Base-by-base conservation (phyloP, 2,113 vertebrate genomes). In the Felis chaus region DNA sequence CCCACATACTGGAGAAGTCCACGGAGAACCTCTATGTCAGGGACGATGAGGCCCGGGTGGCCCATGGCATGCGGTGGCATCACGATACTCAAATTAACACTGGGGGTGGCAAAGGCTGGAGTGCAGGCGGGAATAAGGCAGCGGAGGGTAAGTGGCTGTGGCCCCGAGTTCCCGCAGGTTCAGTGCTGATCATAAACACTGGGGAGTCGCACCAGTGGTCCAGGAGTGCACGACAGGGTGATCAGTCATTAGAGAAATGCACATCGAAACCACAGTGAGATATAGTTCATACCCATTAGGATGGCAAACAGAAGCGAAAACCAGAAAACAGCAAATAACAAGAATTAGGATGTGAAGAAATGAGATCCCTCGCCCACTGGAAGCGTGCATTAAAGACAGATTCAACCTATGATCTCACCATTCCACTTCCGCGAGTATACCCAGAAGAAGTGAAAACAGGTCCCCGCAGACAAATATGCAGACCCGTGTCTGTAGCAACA, bases 111-210 rank as follows among this genome's bases (percentile, higher is more conserved):
- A 27, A 3, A 61, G 48, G 84, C 74, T 1, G 23, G n/a, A 61
- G 21, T 14, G 18, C 73, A 36, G 48, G 73, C 11, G 31, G 68
- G 27, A 74, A 19, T 31, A 63, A 63, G 53, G 31, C 31, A 0
- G 55, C 39, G 33, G 55, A 4, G 31, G 80, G 8, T n/a, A 1
- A 0, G 11, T 2, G 6, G 68, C 53, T 31, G 31, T 1, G 61
- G 74, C 15, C 12, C 31, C 0, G 1, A 36, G 65, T 18, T 21
- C 74, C 74, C 39, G 1, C 39, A 33, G 66, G 53, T 10, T 48
- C 39, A 8, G 13, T 0, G 3, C 18, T 18, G 50, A 11, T 21
- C 12, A 2, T 4, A 4, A 7, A 31, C 36, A 8, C 4, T 1
- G 65, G 18, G 39, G 33, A 31, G 50, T 9, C 29, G 8, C 0